Evolutionary conservation across 2,888 invertebrate species (phyloP), one percentile per base, ranked within the genome.

Genomic region (Cenopis cana): DNA sequence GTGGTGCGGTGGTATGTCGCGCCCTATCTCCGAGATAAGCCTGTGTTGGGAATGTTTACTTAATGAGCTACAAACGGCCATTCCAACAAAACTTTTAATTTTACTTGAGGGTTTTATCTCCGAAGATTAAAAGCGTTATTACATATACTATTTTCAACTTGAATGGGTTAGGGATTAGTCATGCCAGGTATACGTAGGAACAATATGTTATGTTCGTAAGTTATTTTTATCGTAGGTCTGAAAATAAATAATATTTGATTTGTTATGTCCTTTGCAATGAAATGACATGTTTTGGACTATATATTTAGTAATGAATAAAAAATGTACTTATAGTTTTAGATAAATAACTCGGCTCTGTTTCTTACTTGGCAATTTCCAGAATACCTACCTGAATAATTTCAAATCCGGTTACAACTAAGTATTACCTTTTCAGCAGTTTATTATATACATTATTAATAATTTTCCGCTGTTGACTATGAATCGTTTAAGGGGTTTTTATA

Each of bases 21-120:
- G 46, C 80, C 85, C 85, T 92, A 93, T 93, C 92, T 89, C 75
- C 61, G 68, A 90, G 93, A 93, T 93, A 93, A 92, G 83, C 76
- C 75, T 73, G 76, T 76, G 80, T 82, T 82, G 88, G 90, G 89
- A 93, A 93, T 93, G 91, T 93, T 93, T 91, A 87, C 87, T 77
- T 93, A 90, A 91, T 89, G 91, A 88, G 86, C 78, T 78, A 85
- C 81, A 82, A 85, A 86, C 83, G 83, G 85, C 85, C 79, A 77
- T 78, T 79, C 77, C 79, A 74, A 78, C 77, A 79, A 83, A 79
- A 74, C 82, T 82, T 87, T 84, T 85, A 83, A 87, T 85, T 84
- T 85, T 79, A 79, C 52, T 18, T 76, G 70, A 73, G 69, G 73
- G 57, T 20, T 36, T 29, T 24, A 55, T 24, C 49, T 61, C n/a